Evolutionary conservation across 2,888 invertebrate species (phyloP).

Genomic region (Seira ritae): DNA sequence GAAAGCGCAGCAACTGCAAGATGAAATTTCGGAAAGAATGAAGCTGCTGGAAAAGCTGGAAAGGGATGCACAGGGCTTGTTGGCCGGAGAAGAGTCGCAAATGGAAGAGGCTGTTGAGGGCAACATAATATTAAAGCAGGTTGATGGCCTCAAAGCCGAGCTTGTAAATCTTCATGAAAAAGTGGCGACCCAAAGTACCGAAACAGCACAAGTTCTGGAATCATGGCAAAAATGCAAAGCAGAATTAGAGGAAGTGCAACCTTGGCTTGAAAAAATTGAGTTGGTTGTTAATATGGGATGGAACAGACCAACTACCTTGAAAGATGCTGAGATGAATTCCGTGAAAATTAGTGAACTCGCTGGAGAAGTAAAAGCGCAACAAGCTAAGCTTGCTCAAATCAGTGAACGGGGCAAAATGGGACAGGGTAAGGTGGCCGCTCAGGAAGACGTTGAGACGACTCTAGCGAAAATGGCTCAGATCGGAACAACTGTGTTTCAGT

Average conservation of each 20-base stretch:
- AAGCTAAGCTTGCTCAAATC: conserved; percentile 85
- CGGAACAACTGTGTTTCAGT: conserved; percentile 85
- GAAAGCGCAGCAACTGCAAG: conserved; percentile 85
- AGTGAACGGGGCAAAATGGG: conserved; percentile 86
- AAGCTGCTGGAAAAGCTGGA: conserved; percentile 84
- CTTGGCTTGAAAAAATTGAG: conserved; percentile 93
- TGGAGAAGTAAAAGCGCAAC: conserved; percentile 86
- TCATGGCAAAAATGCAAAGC: conserved; percentile 71
- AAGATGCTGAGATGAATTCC: conserved; percentile 78
- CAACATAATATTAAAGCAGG: conserved; percentile 80
- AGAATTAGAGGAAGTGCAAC: conserved; percentile 84
- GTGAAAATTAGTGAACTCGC: conserved; percentile 79
- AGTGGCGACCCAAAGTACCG: conserved; percentile 85
- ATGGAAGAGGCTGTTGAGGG: conserved; percentile 81
- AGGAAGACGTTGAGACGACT: conserved; percentile 89
- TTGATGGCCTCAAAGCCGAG: conserved; percentile 84
- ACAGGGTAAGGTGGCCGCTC: conserved; percentile 83
- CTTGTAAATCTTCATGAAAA: conserved; percentile 86
- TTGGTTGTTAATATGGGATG: conserved; percentile 81
- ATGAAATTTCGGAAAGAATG: conserved; percentile 86
- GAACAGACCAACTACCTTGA: conserved; percentile 85
- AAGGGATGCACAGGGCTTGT: conserved; percentile 85
- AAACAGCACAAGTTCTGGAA: conserved; percentile 76
- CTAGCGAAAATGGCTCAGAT: conserved; percentile 89
- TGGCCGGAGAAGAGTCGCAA: conserved; percentile 77